Evolutionary conservation across 2,113 vertebrate species (phyloP).

Genomic region (Scomber japonicus): DNA sequence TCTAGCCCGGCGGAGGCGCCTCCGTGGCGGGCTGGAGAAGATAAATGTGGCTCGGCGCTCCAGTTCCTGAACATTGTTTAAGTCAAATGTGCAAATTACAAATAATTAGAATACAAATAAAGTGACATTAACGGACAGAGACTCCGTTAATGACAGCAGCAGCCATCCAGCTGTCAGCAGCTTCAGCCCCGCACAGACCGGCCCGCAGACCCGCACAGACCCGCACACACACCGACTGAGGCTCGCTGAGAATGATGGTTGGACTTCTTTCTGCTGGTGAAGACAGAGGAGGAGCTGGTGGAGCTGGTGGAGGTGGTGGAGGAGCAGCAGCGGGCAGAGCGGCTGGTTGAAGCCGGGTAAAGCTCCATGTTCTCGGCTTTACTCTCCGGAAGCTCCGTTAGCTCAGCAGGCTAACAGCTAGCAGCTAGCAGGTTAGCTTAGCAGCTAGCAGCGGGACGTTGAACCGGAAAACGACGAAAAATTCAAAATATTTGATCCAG

Average conservation of each 20-base stretch:
- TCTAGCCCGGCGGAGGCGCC: conserved; percentile 34
- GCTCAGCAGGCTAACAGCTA: too few species aligned
- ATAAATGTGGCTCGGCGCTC: conserved; percentile 50
- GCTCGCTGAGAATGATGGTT: conserved; percentile 40
- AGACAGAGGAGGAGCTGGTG: neutral
- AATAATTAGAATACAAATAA: neutral
- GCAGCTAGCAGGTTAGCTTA: conserved; percentile 51
- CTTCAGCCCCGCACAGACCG: neutral
- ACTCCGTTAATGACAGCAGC: too few species aligned
- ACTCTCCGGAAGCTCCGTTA: too few species aligned
- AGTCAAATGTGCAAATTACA: conserved; percentile 18
- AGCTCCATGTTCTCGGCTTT: too few species aligned
- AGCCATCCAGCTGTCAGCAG: neutral
- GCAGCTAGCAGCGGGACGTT: conserved; percentile 23
- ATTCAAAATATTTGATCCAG: neutral
- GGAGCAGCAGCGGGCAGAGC: too few species aligned
- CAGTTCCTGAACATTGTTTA: conserved; percentile 71
- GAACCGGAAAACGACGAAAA: neutral
- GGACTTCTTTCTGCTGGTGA: conserved; percentile 63
- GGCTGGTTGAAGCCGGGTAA: too few species aligned
- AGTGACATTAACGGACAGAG: neutral
- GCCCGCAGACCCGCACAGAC: neutral
- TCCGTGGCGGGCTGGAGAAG: conserved; percentile 21
- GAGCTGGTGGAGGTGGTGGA: neutral
- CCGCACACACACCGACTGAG: too few species aligned